Conservation (phyloP, 2,797 vertebrate genomes). For the Thunnus albacares region DNA sequence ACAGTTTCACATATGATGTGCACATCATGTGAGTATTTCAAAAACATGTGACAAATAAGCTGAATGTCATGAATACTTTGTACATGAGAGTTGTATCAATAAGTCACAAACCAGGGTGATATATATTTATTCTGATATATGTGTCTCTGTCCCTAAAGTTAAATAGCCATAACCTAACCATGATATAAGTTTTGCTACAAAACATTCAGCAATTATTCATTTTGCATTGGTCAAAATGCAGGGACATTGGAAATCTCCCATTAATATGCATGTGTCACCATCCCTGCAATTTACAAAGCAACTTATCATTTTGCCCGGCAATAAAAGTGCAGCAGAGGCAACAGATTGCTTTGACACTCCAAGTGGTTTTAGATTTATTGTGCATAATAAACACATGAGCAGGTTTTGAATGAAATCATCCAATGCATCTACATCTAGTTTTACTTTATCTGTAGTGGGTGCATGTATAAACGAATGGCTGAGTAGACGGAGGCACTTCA, state of each 20-base stretch:
- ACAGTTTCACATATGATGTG: neutral
- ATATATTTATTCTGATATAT: constrained; percentile 28
- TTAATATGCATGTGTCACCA: constrained; percentile 81
- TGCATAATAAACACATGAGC: constrained; percentile 85
- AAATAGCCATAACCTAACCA: constrained; percentile 34
- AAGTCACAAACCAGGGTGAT: constrained; percentile 2
- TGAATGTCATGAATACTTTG: neutral
- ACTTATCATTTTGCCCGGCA: constrained; percentile 78
- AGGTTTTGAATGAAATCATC: constrained; percentile 85
- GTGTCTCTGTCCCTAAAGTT: constrained; percentile 32
- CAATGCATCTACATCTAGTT: constrained; percentile 84
- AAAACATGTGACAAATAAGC: constrained; percentile 17
- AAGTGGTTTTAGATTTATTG: constrained; percentile 85
- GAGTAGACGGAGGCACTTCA: constrained; percentile 72
- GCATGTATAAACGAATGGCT: constrained; percentile 76
- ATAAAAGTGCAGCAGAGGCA: constrained; percentile 79
- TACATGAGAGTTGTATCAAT: neutral
- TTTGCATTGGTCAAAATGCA: constrained; percentile 71
- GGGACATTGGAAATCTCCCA: constrained; percentile 60
- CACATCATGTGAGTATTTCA: neutral
- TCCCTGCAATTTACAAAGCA: constrained; percentile 81
- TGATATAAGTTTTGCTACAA: constrained; percentile 55
- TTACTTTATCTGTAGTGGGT: constrained; percentile 81
- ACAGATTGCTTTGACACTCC: constrained; percentile 80
- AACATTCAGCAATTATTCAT: constrained; percentile 66